Base-by-base conservation (phyloP, 2,888 invertebrate genomes). In the Nomada fucata region DNA sequence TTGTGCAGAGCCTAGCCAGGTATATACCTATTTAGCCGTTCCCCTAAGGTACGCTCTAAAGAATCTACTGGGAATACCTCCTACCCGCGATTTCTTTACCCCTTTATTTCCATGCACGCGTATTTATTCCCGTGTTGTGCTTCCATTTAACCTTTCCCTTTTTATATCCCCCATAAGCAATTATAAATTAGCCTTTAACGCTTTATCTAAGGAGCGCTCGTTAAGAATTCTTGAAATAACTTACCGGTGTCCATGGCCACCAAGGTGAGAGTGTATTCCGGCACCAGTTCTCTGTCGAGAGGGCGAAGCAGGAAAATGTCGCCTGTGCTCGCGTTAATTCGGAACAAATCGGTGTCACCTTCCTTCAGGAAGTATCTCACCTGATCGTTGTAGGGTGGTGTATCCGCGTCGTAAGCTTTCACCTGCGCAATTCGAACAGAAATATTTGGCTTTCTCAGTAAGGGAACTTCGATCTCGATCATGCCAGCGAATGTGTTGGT, bases 191-290 rank as follows among this genome's bases (percentile, higher is more conserved):
- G 50, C 55, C 50, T 64, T 26, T 64, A 53, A 57, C 70, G 47
- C 61, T 50, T 9, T 52, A 20, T 50, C n/a, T 13, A n/a, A 15
- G 55, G 20, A 23, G 13, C 55, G 18, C 7, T 9, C 3, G 42
- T 10, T 18, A 59, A 36, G 42, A 52, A 23, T 18, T 55, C 26
- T n/a, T 7, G 0, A 11, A 23, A 52, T 4, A 79, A 95, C 96
- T 96, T 94, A 98, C 98, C 98, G 89, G 98, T 98, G 95, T 98
- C 98, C 97, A 98, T 98, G 79, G 98, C 98, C 81, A 98, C 97
- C 71, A 98, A 95, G 2, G 97, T 97, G 86, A 98, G 94, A 70
- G 96, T 96, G 92, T 98, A 98, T 94, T 97, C 97, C 82, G 97
- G 95, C 91, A 97, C 97, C 83, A 95, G 94, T 94, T 98, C 98